Percentiles rank a stretch among this genome's conserved stretches.
Conservation (phyloP, 2,797 vertebrate genomes). For the Taeniopygia guttata region DNA sequence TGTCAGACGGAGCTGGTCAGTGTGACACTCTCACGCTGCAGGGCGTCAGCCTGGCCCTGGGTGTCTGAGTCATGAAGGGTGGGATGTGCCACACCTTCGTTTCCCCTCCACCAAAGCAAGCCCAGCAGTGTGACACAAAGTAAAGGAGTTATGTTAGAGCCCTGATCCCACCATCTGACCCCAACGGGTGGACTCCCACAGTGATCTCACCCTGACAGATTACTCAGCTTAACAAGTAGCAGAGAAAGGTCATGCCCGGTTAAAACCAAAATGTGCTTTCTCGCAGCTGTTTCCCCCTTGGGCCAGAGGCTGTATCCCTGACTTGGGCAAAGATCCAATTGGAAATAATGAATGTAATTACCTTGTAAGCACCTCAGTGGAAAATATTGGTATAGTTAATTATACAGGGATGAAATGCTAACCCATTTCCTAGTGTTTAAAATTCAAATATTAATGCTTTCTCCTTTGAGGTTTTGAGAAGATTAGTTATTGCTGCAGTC, state of each 20-base stretch:
- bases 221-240: not conserved
- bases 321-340: conserved; percentile 2
- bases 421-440: conserved; percentile 23
- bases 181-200: not conserved
- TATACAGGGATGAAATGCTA: not conserved
- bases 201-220: not conserved
- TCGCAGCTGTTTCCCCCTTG: not conserved
- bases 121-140: not conserved
- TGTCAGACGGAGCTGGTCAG: no score
- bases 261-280: not conserved
- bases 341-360: conserved; percentile 54
- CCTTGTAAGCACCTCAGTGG: conserved; percentile 37
- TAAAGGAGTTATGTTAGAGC: not conserved
- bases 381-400: conserved; percentile 44
- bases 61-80: not conserved
- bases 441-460: conserved; percentile 18
- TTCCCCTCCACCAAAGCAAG: not conserved
- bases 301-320: not conserved
- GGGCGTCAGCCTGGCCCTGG: fast-evolving
- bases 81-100: not conserved
- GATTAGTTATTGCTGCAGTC: not conserved
- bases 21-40: not conserved
- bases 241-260: not conserved
- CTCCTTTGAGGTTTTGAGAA: not conserved
- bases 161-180: not conserved